A percentile compares a stretch with the other conserved stretches of the same genome.
These are phyloP conservation scores for Tipula vernalis DNA, from an alignment of 2,888 invertebrate genomes.

Conservation along the genomic window DNA sequence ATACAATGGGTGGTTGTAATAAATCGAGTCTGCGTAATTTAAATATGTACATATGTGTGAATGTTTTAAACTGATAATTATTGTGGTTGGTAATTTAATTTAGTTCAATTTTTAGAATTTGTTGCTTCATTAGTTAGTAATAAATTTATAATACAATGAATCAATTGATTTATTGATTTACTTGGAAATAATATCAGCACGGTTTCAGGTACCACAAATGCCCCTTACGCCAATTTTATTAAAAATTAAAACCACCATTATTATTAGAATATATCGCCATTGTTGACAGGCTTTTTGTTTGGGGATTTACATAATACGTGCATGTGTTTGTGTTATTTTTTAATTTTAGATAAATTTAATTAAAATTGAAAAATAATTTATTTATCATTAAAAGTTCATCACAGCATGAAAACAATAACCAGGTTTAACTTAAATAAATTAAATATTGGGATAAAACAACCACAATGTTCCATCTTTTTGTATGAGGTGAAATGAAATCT, in stretches of 20 bases:
- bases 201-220: too few species aligned
- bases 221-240: too few species aligned
- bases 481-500: too few species aligned
- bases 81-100: not conserved
- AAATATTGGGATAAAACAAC: not conserved
- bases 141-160: not conserved
- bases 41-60: not conserved
- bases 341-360: not conserved
- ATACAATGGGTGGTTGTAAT: not conserved
- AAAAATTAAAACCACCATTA: too few species aligned
- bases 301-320: not conserved
- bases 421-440: not conserved
- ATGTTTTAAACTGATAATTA: not conserved
- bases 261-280: too few species aligned
- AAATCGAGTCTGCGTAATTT: not conserved
- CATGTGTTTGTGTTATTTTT: not conserved
- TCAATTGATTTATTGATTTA: not conserved
- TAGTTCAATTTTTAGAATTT: too few species aligned
- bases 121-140: not conserved
- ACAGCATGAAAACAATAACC: not conserved
- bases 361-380: not conserved
- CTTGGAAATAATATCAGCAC: too few species aligned
- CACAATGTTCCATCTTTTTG: not conserved
- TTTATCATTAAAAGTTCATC: not conserved
- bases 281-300: too few species aligned